Evolutionary conservation across 2,888 invertebrate genomes (phyloP), one percentile per base, ranked within the genome.

Genomic region (Agonopterix alstromeriana): DNA sequence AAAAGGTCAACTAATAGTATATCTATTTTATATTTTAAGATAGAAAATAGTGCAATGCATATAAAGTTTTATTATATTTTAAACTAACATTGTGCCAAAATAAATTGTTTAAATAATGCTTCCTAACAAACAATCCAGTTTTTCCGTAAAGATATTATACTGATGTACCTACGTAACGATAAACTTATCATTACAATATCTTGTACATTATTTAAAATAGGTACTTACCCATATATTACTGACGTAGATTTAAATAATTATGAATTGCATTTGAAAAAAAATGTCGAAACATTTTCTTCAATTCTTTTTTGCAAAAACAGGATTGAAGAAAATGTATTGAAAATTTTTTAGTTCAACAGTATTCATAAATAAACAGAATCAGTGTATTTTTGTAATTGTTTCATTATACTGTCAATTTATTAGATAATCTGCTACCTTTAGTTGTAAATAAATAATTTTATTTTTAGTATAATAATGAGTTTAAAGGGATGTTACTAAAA

Each of bases 41-140:
- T 46, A 46, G 36, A 41, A 36, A 17, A 14, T 46, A 47, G 45
- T 48, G 43, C 41, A 51, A 48, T 43, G 9, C 9, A n/a, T 38
- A 38, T 38, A 38, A 10, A 9, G 3, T 42, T 47, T 42, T 47
- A 43, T 43, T 14, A 10, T 43, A 43, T 17, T 35, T 49, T 51
- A 53, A 57, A 73, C 64, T 78, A 79, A 76, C 69, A 60, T 61
- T 64, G 80, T 80, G 79, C 78, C 79, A 81, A 79, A 76, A 67
- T 69, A 60, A 64, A 58, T 57, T 54, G 51, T 54, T 56, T 52
- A 46, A 10, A 35, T 50, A 48, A 51, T 57, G 65, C 69, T 65
- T 68, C 42, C 48, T 61, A 56, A 65, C 58, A 56, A 65, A 27
- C 27, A 57, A 56, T 55, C 56, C 52, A 52, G 54, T 43, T 55